Base-by-base conservation (phyloP, 2,888 invertebrate species). In the Alviniconcha strummeri region DNA sequence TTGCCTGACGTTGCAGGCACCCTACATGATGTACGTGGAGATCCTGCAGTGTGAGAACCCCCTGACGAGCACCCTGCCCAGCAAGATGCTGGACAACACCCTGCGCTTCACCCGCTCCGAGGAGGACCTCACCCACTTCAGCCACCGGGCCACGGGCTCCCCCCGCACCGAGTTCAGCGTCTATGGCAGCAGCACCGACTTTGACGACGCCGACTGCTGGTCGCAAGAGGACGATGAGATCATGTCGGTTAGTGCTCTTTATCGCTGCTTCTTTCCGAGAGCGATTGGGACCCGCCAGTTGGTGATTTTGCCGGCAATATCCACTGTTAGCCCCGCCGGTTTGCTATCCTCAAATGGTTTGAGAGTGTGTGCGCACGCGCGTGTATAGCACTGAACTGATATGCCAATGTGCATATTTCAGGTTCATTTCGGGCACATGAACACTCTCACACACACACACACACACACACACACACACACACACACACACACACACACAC, bases 21-120 rank as follows among this genome's bases (percentile, higher is more conserved):
- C 99, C 0, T 99, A 98, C 94, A 97, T 99, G 92, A 97, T 99
- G 93, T 99, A 99, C 94, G 97, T 99, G 84, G 99, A 99, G 95
- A 98, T 98, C 9, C 95, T 98, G 75, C 98, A 98, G 94, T 96
- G 97, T 81, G 96, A 96, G 84, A 96, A 97, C 93, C 95, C 97
- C 74, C 96, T 96, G 91, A 96, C 97, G 0, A 97, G 97, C 82
- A 96, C 97, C 0, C 96, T 99, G 36, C 98, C 98, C 75, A 95
- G 96, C n/a, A 98, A 98, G 94, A 96, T 94, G 71, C 90, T 94
- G 75, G 94, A 94, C 87, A 94, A 94, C 88, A 92, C 93, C 1
- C 95, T 98, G 89, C 95, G 98, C 88, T 98, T 98, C 92, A 98
- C 98, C 0, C 97, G 97, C 93, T 98, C 98, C 79, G 98, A 98